Evolutionary conservation across 2,888 invertebrate species (phyloP).

Genomic region (Mythimna lalbum): DNA sequence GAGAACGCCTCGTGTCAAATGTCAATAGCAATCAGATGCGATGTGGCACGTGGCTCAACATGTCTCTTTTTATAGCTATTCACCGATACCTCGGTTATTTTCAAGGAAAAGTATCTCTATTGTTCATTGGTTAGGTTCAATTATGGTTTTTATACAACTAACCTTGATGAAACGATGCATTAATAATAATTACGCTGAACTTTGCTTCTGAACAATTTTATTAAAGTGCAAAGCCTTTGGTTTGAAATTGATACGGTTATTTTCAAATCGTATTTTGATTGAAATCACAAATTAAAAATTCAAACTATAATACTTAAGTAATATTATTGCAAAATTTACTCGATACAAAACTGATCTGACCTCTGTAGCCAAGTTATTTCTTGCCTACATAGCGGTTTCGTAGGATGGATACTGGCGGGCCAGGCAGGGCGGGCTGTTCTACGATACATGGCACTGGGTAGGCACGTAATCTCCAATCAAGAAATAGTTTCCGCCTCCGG

Average conservation of each 20-base stretch:
- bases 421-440: slow-evolving; percentile 30
- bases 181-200: slow-evolving; percentile 21
- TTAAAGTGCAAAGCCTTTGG: background rate
- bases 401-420: slow-evolving; percentile 38
- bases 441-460: slow-evolving; percentile 34
- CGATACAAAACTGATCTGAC: slow-evolving; percentile 22
- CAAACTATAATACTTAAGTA: background rate
- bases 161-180: slow-evolving; percentile 18
- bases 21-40: slow-evolving; percentile 77
- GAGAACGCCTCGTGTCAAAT: slow-evolving; percentile 75
- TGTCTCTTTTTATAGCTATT: slow-evolving; percentile 62
- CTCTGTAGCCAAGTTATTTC: slow-evolving; percentile 44
- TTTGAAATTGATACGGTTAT: background rate
- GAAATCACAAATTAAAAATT: slow-evolving; percentile 3
- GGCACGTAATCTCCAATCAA: slow-evolving; percentile 62
- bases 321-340: slow-evolving; percentile 21
- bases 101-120: slow-evolving; percentile 52
- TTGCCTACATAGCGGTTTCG: slow-evolving; percentile 27
- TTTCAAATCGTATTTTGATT: slow-evolving; percentile 2
- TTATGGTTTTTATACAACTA: slow-evolving; percentile 38
- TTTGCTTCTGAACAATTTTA: slow-evolving; percentile 13
- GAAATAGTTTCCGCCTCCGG: slow-evolving; percentile 66
- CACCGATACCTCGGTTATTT: slow-evolving; percentile 49
- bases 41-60: slow-evolving; percentile 61
- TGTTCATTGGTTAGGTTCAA: slow-evolving; percentile 31